Base-by-base conservation (phyloP, 2,888 invertebrate species). In the Aporophyla lueneburgensis region DNA sequence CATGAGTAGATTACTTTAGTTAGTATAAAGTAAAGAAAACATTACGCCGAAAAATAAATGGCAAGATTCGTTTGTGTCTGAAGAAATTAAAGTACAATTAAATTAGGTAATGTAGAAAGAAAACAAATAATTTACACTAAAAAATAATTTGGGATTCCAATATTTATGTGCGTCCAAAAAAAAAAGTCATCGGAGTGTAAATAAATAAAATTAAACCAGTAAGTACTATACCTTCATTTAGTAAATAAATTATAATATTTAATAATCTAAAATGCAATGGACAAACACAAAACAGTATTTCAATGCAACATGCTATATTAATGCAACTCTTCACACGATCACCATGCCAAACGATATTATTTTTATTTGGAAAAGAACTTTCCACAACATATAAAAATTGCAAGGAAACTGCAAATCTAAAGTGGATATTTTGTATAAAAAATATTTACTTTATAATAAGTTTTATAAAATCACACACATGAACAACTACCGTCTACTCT, bases 291-390 rank as follows among this genome's bases (percentile, higher is more conserved):
- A 76, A 74, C 74, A 72, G 53, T 74, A 65, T 51, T 24, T n/a
- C 24, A 71, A 84, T 81, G 84, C 81, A 87, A 81, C 88, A 88
- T 88, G 88, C 88, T 78, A 72, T 61, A 62, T 62, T 43, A 77
- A 81, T 78, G 79, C 83, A 79, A 79, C 4, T 72, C 27, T 61
- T 75, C 80, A 78, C 65, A 74, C 67, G 19, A 33, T 43, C 33
- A 54, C 58, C 83, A 84, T 83, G 84, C 83, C 65, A 83, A 58
- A 83, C 53, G n/a, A 19, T 72, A 54, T 71, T 69, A 49, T 2
- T 46, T 65, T 53, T 1, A 51, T 19, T 70, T 5, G 21, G 19
- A 63, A 43, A 33, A 5, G 12, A 46, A 54, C 56, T 5, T 51
- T 12, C 6, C 7, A 53, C 21, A 33, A 0, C 3, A 14, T 10